A percentile compares a stretch with the other conserved stretches of the same genome.
These are phyloP conservation scores for Tetrapedia diversipes DNA, from an alignment of 2,888 invertebrate species.

Conservation along the genomic window DNA sequence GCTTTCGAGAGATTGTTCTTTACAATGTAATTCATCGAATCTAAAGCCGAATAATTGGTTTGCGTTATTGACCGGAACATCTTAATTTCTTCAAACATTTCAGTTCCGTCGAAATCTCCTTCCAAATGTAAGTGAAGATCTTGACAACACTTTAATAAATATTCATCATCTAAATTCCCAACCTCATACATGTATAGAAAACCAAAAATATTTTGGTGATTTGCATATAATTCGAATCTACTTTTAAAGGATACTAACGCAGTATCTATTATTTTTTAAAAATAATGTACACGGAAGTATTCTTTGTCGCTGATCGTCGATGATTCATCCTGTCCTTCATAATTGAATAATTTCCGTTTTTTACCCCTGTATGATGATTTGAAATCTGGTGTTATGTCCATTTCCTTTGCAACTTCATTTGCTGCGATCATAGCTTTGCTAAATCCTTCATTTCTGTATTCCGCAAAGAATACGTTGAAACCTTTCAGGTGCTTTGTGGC, in stretches of 20 bases:
- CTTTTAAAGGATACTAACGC: slow-evolving; percentile 49
- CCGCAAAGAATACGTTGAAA: slow-evolving; percentile 41
- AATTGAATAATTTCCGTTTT: slow-evolving; percentile 41
- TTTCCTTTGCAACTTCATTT: slow-evolving; percentile 51
- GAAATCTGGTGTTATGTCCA: slow-evolving; percentile 45
- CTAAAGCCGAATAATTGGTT: slow-evolving; percentile 43
- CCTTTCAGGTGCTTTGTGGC: slow-evolving; percentile 36
- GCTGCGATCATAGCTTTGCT: slow-evolving; percentile 43
- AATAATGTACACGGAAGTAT: slow-evolving; percentile 49
- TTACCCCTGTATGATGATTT: slow-evolving; percentile 45
- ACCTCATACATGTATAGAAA: slow-evolving; percentile 43
- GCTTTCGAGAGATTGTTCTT: slow-evolving; percentile 44
- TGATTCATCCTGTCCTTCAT: slow-evolving; percentile 41
- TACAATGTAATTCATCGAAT: slow-evolving; percentile 6
- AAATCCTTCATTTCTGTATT: slow-evolving; percentile 32
- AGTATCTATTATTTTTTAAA: slow-evolving; percentile 51
- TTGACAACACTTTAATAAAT: slow-evolving; percentile 52
- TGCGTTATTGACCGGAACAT: slow-evolving; percentile 49
- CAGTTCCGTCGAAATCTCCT: slow-evolving; percentile 47
- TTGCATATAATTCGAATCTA: slow-evolving; percentile 52
- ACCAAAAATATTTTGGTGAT: slow-evolving; percentile 50
- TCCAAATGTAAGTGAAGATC: slow-evolving; percentile 52
- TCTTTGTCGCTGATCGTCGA: slow-evolving; percentile 49
- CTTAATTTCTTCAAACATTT: slow-evolving; percentile 50
- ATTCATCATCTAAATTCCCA: slow-evolving; percentile 47